These are phyloP conservation scores for Micrasema minimum DNA, from an alignment of 1,140 invertebrate species.

Conservation along the genomic window DNA sequence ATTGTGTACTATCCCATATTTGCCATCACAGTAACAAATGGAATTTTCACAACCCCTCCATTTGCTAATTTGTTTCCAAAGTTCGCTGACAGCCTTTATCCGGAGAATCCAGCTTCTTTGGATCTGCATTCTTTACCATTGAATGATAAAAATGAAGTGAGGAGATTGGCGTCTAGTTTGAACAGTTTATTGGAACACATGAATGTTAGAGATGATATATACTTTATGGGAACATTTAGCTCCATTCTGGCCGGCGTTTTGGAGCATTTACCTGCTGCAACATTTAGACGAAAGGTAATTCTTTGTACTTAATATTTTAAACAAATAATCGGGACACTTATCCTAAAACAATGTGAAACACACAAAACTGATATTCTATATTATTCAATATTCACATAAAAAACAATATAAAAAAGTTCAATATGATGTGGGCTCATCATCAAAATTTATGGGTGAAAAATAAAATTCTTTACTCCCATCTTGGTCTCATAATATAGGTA, in stretches of 20 bases:
- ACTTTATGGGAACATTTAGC: constrained; percentile 72
- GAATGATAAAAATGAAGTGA: constrained; percentile 57
- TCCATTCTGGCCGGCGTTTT: constrained; percentile 72
- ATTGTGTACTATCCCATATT: constrained; percentile 74
- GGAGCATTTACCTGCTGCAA: constrained; percentile 66
- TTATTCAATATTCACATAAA: too few species aligned
- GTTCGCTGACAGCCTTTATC: constrained; percentile 61
- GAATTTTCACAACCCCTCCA: constrained; percentile 73
- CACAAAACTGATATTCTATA: too few species aligned
- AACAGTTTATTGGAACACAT: constrained; percentile 71
- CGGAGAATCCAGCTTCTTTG: constrained; percentile 59
- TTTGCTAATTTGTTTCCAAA: constrained; percentile 71
- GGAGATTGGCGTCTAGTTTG: constrained; percentile 67
- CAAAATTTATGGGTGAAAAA: too few species aligned
- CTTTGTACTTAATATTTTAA: too few species aligned
- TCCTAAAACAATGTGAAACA: too few species aligned
- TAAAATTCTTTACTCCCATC: too few species aligned
- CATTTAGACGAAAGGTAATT: constrained; percentile 68
- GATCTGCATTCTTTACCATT: constrained; percentile 62
- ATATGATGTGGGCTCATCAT: too few species aligned
- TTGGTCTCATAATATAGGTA: too few species aligned
- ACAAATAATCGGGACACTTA: too few species aligned
- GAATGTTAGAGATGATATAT: constrained; percentile 74
- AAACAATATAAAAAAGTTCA: too few species aligned
- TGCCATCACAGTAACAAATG: constrained; percentile 68